phyloP scores from a whole-genome alignment of 2,888 invertebrate genomes.

The Pristionchus entomophagus region DNA sequence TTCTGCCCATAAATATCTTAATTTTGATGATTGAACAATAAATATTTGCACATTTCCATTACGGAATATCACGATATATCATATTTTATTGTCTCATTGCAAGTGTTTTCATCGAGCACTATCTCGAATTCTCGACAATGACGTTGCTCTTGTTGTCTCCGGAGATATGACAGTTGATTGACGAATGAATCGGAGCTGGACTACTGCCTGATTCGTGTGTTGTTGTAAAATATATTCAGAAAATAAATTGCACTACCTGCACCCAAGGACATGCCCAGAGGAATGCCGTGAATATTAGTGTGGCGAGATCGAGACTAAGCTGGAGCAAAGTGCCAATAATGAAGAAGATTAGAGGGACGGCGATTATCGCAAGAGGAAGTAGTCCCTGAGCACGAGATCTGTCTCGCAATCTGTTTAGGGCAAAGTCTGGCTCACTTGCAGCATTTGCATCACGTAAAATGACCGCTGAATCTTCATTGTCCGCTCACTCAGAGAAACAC shows the following conservation, averaged over 20 bases:
- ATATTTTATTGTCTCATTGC: no score
- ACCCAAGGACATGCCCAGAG: background rate
- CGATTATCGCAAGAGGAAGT: background rate
- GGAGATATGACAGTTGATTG: background rate
- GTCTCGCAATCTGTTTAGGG: background rate
- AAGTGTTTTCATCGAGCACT: background rate
- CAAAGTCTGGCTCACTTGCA: background rate
- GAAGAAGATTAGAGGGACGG: background rate
- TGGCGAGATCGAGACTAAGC: background rate
- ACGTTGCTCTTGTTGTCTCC: background rate
- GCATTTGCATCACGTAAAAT: conserved; percentile 14
- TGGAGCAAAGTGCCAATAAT: background rate
- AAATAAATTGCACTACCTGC: background rate
- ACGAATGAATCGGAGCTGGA: background rate
- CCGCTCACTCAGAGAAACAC: background rate
- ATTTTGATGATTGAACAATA: background rate
- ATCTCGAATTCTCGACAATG: background rate
- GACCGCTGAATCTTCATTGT: background rate
- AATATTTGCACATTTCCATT: background rate
- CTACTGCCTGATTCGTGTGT: background rate
- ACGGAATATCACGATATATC: no score
- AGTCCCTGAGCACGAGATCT: background rate
- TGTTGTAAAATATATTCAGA: background rate
- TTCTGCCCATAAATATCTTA: background rate
- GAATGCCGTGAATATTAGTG: background rate